Evolutionary conservation across 2,113 vertebrate genomes (phyloP).

Genomic region (Grallaria varia): DNA sequence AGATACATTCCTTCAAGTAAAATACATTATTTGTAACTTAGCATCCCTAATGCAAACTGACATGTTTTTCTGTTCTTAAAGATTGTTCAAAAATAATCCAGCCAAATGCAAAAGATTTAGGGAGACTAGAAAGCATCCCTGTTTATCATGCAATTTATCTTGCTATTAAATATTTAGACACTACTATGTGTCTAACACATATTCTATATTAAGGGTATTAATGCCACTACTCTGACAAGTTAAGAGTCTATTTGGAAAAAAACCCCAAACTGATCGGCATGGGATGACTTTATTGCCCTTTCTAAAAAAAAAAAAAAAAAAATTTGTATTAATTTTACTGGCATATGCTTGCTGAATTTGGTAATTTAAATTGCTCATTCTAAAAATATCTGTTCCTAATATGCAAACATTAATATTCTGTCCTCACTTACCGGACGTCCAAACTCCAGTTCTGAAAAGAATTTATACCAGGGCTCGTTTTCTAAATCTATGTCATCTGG

Average conservation of each 20-base stretch:
- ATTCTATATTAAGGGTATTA: not conserved
- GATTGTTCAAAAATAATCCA: not conserved
- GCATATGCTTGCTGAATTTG: not conserved
- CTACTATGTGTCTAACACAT: not conserved
- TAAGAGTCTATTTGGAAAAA: not conserved
- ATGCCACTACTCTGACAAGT: not conserved
- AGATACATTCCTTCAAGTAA: not conserved
- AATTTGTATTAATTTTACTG: not conserved
- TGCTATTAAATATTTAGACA: not conserved
- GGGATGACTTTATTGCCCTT: not conserved
- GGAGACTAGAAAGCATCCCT: not conserved
- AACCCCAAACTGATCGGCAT: not conserved
- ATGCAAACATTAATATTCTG: slow-evolving; percentile 66
- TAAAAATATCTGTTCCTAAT: slow-evolving; percentile 49
- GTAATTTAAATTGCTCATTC: not conserved
- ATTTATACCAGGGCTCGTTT: slow-evolving; percentile 99
- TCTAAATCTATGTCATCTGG: slow-evolving; percentile 99
- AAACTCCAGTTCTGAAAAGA: slow-evolving; percentile 99
- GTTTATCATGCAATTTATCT: not conserved
- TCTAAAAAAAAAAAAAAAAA: not conserved
- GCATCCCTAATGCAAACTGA: not conserved
- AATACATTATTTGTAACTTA: not conserved
- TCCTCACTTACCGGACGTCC: slow-evolving; percentile 98
- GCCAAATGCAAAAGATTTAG: not conserved
- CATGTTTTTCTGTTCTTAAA: not conserved